phyloP scores from a whole-genome alignment of 2,113 vertebrate species.

The Phaethornis superciliosus region DNA sequence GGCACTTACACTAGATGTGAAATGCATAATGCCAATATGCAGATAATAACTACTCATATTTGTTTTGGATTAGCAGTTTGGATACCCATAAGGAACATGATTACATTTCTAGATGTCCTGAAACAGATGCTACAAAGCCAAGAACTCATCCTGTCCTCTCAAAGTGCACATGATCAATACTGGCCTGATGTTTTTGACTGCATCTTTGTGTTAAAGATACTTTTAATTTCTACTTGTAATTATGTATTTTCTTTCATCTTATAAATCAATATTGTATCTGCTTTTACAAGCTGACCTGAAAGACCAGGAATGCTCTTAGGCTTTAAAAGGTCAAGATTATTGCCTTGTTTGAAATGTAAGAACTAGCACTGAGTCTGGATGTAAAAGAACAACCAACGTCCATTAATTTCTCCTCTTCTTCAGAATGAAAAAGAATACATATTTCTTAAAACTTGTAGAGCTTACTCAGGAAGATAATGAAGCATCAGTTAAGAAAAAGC shows the following conservation, averaged over 20 bases:
- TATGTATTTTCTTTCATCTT: neutral
- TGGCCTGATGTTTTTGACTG: neutral
- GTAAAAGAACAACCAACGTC: neutral
- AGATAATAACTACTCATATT: constrained; percentile 8
- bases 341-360: neutral
- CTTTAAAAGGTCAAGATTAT: neutral
- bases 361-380: neutral
- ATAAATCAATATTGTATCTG: neutral
- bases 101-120: neutral
- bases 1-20: constrained; percentile 56
- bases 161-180: fast-evolving
- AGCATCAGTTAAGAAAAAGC: neutral
- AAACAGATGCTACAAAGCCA: neutral
- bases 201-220: neutral
- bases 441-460: neutral
- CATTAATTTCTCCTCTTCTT: neutral
- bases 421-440: neutral
- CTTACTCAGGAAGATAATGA: neutral
- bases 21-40: constrained; percentile 16
- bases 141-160: neutral
- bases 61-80: neutral
- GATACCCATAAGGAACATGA: neutral
- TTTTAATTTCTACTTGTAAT: neutral
- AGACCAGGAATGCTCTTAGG: neutral
- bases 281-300: neutral